A percentile compares a stretch with the other conserved stretches of the same genome.
Evolutionary conservation across 2,797 vertebrate species (phyloP).

Genomic region (Columba guinea): DNA sequence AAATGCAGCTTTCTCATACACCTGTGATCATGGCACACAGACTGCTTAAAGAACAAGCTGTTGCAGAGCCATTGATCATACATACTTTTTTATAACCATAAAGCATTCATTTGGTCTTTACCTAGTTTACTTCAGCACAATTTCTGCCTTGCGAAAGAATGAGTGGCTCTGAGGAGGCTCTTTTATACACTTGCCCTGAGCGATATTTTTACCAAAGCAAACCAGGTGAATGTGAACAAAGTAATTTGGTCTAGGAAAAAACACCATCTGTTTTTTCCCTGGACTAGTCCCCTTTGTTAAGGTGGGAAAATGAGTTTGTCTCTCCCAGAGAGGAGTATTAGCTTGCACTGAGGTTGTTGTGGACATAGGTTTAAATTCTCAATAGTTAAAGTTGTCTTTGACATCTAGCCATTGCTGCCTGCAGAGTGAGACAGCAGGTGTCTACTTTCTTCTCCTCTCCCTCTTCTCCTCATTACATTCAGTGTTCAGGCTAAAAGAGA

Average conservation of each 20-base stretch:
- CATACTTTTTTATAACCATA: background rate
- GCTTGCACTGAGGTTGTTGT: background rate
- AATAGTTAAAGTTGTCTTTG: background rate
- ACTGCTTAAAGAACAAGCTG: background rate
- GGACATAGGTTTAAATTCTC: background rate
- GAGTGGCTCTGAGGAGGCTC: background rate
- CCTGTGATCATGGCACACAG: background rate
- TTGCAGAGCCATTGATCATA: background rate
- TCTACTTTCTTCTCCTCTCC: background rate
- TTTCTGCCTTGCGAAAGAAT: background rate
- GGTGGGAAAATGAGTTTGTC: background rate
- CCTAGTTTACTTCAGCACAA: background rate
- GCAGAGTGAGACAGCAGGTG: background rate
- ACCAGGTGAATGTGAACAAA: background rate
- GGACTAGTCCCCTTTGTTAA: background rate
- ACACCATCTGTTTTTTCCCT: background rate
- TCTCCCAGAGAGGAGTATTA: background rate
- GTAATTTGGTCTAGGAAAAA: background rate
- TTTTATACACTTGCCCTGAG: background rate
- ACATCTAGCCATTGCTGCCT: background rate
- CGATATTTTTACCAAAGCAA: background rate
- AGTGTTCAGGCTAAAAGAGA: background rate
- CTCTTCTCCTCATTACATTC: background rate
- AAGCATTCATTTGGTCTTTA: background rate
- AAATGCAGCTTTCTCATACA: background rate